These are phyloP conservation scores for Leiothrix lutea DNA, from an alignment of 2,113 vertebrate genomes.

Conservation along the genomic window DNA sequence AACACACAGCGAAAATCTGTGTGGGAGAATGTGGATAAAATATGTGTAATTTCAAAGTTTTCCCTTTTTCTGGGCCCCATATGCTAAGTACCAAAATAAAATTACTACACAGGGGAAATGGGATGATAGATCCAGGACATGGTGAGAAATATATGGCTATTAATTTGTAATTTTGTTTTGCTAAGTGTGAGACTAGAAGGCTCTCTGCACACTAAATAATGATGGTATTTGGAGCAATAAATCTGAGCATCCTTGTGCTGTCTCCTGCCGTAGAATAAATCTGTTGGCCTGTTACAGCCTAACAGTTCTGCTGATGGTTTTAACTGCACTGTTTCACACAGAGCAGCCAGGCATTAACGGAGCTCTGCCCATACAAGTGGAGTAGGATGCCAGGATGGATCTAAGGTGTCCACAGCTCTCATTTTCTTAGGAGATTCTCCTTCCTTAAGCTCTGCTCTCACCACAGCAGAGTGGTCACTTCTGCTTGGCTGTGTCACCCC, in stretches of 20 bases:
- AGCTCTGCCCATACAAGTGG: neutral
- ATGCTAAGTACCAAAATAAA: constrained; percentile 65
- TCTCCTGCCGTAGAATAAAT: constrained; percentile 44
- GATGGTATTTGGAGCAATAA: constrained; percentile 49
- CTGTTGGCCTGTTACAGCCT: constrained; percentile 36
- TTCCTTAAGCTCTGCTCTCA: constrained; percentile 34
- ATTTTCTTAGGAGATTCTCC: constrained; percentile 21
- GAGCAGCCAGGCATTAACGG: neutral
- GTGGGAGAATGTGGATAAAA: neutral
- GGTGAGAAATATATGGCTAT: constrained; percentile 43
- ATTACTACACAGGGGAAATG: constrained; percentile 2
- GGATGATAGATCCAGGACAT: constrained; percentile 32
- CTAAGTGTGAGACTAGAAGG: constrained; percentile 53
- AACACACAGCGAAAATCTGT: neutral
- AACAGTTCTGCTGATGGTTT: constrained; percentile 13
- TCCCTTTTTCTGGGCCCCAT: constrained; percentile 3
- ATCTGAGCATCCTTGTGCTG: constrained; percentile 55
- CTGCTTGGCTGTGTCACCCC: constrained; percentile 9
- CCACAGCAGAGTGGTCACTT: neutral
- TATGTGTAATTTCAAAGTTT: neutral
- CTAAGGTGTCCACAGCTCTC: neutral
- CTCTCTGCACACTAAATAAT: constrained; percentile 45
- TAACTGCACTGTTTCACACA: constrained; percentile 8
- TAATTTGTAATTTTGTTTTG: constrained; percentile 65
- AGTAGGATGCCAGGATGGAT: constrained; percentile 20